These are phyloP conservation scores for Sarcophaga variegata DNA, from an alignment of 2,888 invertebrate species.

Conservation along the genomic window DNA sequence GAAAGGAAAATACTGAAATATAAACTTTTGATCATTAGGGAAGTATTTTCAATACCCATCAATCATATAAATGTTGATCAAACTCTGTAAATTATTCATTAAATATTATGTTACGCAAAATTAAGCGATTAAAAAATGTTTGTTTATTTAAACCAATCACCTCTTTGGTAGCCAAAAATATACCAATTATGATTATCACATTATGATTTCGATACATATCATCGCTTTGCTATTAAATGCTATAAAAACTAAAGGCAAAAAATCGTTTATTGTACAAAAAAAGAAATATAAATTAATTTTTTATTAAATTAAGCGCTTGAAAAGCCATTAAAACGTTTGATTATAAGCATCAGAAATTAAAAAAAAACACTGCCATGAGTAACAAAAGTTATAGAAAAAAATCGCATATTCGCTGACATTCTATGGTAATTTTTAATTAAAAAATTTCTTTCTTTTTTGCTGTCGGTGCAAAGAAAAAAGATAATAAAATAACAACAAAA, in stretches of 20 bases:
- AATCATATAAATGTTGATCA: no score
- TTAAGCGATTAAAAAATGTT: no score
- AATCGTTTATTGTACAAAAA: not conserved
- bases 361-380: not conserved
- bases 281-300: not conserved
- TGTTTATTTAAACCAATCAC: not conserved
- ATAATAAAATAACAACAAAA: no score
- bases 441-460: conserved; percentile 20
- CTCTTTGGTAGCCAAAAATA: conserved; percentile 8
- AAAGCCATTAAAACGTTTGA: conserved; percentile 33
- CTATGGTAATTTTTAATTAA: conserved; percentile 37
- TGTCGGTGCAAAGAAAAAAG: not conserved
- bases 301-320: conserved; percentile 42
- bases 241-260: conserved; percentile 5
- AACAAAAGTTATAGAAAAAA: not conserved
- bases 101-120: no score
- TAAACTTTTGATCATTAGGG: no score
- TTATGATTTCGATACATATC: conserved; percentile 1
- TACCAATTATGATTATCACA: conserved; percentile 7
- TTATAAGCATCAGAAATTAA: not conserved
- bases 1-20: no score
- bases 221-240: not conserved
- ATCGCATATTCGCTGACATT: conserved; percentile 5
- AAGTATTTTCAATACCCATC: no score
- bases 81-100: no score